phyloP scores from a whole-genome alignment of 2,797 vertebrate genomes.

The Lycodopsis pacificus region DNA sequence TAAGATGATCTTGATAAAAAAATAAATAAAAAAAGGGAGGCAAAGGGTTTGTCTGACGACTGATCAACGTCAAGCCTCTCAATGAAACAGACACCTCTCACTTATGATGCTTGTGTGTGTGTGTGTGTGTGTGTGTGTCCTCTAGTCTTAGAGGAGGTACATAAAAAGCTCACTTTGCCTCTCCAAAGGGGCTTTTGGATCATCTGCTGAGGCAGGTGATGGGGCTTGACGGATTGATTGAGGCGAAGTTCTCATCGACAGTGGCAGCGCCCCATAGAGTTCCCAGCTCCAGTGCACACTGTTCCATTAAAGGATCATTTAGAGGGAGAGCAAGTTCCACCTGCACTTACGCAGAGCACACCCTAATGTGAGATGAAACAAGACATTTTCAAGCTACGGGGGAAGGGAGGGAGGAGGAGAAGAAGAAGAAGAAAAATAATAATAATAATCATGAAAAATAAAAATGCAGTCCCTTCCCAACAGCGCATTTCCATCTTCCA shows the following conservation, averaged over 20 bases:
- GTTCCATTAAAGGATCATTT: slow-evolving; percentile 84
- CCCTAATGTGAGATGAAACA: slow-evolving; percentile 83
- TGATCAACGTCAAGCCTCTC: slow-evolving; percentile 76
- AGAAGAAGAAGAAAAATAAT: not conserved
- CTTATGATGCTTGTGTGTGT: slow-evolving; percentile 58
- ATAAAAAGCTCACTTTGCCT: slow-evolving; percentile 81
- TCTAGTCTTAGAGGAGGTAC: slow-evolving; percentile 79
- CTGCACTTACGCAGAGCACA: slow-evolving; percentile 82
- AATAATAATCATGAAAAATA: slow-evolving; percentile 74
- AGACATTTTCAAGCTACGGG: slow-evolving; percentile 71
- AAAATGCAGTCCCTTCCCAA: slow-evolving; percentile 77
- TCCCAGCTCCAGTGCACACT: slow-evolving; percentile 82
- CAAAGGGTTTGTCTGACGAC: slow-evolving; percentile 74
- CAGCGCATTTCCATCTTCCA: slow-evolving; percentile 80
- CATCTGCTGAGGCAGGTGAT: slow-evolving; percentile 84
- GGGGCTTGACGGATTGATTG: slow-evolving; percentile 85
- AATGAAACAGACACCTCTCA: slow-evolving; percentile 80
- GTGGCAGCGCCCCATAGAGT: slow-evolving; percentile 81
- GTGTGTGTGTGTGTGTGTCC: slow-evolving; percentile 54
- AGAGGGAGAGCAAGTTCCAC: slow-evolving; percentile 80
- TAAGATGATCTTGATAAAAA: slow-evolving; percentile 75
- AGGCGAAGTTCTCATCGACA: slow-evolving; percentile 78
- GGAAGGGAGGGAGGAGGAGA: not conserved
- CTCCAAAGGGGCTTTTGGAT: slow-evolving; percentile 81
- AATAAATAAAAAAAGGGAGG: slow-evolving; percentile 55